Conservation (phyloP, 1,140 invertebrate species). For the Orchestia grillus region DNA sequence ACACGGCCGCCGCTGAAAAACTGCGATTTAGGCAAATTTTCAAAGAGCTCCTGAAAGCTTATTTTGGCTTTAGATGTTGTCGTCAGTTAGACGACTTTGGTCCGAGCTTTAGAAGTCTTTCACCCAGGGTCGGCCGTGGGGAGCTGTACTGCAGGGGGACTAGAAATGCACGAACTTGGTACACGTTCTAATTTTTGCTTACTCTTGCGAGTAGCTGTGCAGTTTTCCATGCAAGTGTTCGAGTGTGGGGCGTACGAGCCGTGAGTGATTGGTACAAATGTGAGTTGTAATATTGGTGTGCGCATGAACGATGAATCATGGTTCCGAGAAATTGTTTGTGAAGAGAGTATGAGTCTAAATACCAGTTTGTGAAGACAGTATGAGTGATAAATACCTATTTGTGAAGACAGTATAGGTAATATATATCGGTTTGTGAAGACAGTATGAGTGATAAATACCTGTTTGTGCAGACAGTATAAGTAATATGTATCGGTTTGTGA, state of each 20-base stretch:
- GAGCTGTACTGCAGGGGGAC: background rate
- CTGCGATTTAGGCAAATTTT: background rate
- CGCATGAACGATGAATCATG: background rate
- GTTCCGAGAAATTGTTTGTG: background rate
- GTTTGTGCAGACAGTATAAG: no score
- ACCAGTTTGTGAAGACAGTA: no score
- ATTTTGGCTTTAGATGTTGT: background rate
- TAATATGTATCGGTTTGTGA: no score
- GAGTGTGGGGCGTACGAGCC: background rate
- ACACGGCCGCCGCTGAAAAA: background rate
- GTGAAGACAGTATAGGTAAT: no score
- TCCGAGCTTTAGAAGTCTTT: background rate
- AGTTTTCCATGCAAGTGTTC: background rate
- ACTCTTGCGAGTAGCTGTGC: background rate
- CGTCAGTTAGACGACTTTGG: conserved; percentile 7
- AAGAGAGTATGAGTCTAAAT: no score
- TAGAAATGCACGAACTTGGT: background rate
- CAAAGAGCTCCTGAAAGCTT: background rate
- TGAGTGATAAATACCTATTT: no score
- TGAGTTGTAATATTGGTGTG: background rate
- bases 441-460: no score
- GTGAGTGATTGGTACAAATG: background rate
- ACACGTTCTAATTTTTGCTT: background rate
- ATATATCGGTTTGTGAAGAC: no score
- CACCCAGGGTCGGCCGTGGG: background rate